A percentile compares a stretch with the other conserved stretches of the same genome.
Conservation (phyloP, 2,797 vertebrate genomes). For the Sylvilagus floridanus region DNA sequence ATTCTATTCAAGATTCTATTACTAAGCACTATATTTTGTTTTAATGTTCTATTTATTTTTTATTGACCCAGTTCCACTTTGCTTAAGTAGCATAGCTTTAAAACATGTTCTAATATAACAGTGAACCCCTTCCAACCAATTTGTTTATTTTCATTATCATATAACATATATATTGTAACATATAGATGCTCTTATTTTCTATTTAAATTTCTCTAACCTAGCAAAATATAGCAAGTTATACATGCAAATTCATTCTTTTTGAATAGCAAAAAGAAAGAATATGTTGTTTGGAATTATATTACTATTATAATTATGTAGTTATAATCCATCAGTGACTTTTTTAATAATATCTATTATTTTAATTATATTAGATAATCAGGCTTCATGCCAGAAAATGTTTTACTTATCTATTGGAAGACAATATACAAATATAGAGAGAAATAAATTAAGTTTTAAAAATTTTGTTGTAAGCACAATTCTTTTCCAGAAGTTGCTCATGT, state of each 20-base stretch:
- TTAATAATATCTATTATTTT: not conserved
- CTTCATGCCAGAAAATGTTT: slow-evolving; percentile 20
- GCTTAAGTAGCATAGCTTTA: slow-evolving; percentile 9
- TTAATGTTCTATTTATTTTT: not conserved
- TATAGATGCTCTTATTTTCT: slow-evolving; percentile 7
- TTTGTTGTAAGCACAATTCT: not conserved
- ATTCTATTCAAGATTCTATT: not conserved
- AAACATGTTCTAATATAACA: not conserved
- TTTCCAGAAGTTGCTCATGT: not conserved
- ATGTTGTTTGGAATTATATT: slow-evolving; percentile 10
- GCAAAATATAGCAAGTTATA: not conserved
- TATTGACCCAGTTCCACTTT: not conserved
- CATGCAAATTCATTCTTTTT: slow-evolving; percentile 49
- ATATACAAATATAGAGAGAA: not conserved
- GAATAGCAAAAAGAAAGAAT: not conserved
- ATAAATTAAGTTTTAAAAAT: not conserved
- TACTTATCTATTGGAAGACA: not conserved
- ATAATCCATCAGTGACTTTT: slow-evolving; percentile 3
- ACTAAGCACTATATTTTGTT: not conserved
- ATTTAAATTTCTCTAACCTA: not conserved
- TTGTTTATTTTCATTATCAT: not conserved
- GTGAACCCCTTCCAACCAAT: not conserved
- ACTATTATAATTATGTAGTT: not conserved
- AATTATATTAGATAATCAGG: not conserved
- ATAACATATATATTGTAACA: not conserved